Evolutionary conservation across 2,888 invertebrate species (phyloP).

Genomic region (Sturmia bella): DNA sequence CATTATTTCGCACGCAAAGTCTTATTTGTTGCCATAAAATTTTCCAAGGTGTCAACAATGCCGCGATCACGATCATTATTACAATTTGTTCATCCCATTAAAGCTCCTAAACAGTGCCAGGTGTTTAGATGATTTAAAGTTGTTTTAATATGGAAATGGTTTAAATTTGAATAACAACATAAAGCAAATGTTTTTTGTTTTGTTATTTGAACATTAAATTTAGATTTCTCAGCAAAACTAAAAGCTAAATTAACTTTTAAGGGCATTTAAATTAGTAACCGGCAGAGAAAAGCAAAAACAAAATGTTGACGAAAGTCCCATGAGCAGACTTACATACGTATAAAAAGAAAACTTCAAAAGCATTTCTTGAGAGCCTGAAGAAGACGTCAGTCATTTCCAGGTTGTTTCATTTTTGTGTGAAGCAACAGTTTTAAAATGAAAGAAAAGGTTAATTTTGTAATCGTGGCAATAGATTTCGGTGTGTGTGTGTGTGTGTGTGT

Average conservation of each 20-base stretch:
- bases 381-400: constrained; percentile 2
- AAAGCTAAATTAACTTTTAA: constrained; percentile 20
- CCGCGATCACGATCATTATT: too few relatives aligned
- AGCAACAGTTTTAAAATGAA: constrained; percentile 5
- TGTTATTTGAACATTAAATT: too few relatives aligned
- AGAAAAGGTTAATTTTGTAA: constrained; percentile 16
- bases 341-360: constrained; percentile 4
- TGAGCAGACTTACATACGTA: not conserved
- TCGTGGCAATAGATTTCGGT: constrained; percentile 26
- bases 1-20: too few relatives aligned
- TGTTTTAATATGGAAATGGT: too few relatives aligned
- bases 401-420: not conserved
- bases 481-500: not conserved
- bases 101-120: too few relatives aligned
- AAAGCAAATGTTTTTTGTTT: not conserved
- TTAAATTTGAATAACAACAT: too few relatives aligned
- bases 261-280: constrained; percentile 11
- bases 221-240: not conserved
- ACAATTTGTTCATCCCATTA: too few relatives aligned
- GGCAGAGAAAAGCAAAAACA: not conserved
- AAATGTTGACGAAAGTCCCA: not conserved
- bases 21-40: too few relatives aligned
- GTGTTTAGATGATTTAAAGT: too few relatives aligned
- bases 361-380: constrained; percentile 16
- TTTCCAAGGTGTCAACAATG: too few relatives aligned